phyloP scores from a whole-genome alignment of 2,888 invertebrate genomes.

The Apomyelois bistriatella region DNA sequence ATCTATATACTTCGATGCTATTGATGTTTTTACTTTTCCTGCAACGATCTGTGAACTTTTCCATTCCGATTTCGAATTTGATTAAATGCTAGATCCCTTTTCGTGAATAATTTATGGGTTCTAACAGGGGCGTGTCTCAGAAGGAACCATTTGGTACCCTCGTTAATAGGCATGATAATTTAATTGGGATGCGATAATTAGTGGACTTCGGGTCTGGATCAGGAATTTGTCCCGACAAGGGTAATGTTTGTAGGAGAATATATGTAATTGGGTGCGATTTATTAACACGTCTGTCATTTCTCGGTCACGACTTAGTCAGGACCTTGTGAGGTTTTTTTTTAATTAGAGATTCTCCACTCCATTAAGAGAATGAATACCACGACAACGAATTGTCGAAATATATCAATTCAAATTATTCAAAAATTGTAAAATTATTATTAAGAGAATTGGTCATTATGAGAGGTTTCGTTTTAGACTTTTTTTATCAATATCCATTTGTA shows the following conservation, averaged over 20 bases:
- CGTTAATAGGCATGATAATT: slow-evolving; percentile 20
- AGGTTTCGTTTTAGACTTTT: too few species aligned
- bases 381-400: too few species aligned
- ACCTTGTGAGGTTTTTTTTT: not conserved
- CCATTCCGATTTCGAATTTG: slow-evolving; percentile 17
- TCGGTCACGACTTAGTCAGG: not conserved
- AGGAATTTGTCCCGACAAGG: not conserved
- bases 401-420: too few species aligned
- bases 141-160: slow-evolving; percentile 16
- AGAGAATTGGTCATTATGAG: too few species aligned
- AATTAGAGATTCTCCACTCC: too few species aligned
- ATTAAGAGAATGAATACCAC: too few species aligned
- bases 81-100: slow-evolving; percentile 14
- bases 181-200: slow-evolving; percentile 19
- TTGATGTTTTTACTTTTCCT: slow-evolving; percentile 3
- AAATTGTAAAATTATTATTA: too few species aligned
- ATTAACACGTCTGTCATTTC: not conserved
- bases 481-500: too few species aligned
- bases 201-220: slow-evolving; percentile 1
- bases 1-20: not conserved
- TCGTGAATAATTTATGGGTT: slow-evolving; percentile 22
- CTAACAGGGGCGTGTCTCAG: slow-evolving; percentile 12
- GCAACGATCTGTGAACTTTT: slow-evolving; percentile 13
- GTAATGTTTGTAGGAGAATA: not conserved
- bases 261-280: not conserved